Conservation (phyloP, 1,140 invertebrate species). For the Arion vulgaris region DNA sequence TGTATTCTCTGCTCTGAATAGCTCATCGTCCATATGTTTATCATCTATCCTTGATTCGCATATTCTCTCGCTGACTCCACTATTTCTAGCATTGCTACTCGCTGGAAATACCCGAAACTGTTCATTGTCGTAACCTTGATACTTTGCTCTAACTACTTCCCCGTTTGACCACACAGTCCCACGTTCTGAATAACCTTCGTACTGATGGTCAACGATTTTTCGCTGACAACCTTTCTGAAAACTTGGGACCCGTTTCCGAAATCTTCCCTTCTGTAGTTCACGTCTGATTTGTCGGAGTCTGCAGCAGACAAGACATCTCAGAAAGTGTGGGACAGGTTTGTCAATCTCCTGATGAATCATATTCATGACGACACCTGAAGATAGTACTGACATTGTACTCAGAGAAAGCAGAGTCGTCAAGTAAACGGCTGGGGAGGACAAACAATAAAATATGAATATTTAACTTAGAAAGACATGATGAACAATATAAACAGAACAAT, state of each 20-base stretch:
- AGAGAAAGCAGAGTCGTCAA: constrained; percentile 55
- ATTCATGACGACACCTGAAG: constrained; percentile 57
- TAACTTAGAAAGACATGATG: too few species aligned
- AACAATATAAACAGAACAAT: too few species aligned
- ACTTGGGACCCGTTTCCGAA: not conserved
- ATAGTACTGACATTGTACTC: constrained; percentile 58
- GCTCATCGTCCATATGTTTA: not conserved
- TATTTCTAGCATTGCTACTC: not conserved
- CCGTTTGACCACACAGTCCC: not conserved
- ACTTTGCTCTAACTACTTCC: not conserved
- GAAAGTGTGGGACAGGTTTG: constrained; percentile 42
- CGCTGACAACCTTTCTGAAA: not conserved
- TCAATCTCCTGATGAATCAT: constrained; percentile 52
- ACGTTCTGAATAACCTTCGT: not conserved
- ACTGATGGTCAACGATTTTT: not conserved
- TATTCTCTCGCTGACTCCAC: not conserved
- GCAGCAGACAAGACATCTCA: constrained; percentile 45
- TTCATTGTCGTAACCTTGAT: not conserved
- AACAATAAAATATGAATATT: not conserved
- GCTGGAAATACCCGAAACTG: not conserved
- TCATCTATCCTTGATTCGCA: not conserved
- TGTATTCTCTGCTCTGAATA: not conserved
- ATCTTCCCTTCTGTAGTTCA: not conserved
- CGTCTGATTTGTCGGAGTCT: constrained; percentile 9
- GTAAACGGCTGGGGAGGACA: constrained; percentile 52